These are phyloP conservation scores for Diadegma fenestrale DNA, from an alignment of 2,888 invertebrate genomes.

Conservation along the genomic window DNA sequence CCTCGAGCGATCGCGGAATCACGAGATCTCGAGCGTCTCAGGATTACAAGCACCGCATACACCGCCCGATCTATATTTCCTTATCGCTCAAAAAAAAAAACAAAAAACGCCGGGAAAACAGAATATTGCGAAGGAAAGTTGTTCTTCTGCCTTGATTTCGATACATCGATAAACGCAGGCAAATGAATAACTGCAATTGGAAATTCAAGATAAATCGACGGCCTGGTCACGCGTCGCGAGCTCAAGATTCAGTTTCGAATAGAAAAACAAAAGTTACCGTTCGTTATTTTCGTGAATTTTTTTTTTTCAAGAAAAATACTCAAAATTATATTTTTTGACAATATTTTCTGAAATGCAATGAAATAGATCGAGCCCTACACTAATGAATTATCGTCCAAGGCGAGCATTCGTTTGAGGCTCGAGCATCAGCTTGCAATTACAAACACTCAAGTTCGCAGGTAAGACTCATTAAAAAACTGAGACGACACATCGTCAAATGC, in stretches of 20 bases:
- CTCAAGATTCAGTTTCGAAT: no score
- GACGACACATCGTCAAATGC: conserved; percentile 8
- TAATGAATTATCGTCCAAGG: neutral
- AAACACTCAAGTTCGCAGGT: neutral
- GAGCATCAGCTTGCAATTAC: neutral
- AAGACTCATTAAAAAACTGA: neutral
- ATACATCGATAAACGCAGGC: neutral
- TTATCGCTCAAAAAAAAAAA: neutral
- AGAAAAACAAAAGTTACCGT: no score
- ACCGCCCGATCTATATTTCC: conserved; percentile 44
- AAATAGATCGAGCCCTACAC: neutral
- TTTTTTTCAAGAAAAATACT: no score
- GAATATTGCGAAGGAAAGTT: neutral
- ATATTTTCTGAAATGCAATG: no score
- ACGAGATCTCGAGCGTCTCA: conserved; percentile 40
- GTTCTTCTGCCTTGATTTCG: neutral
- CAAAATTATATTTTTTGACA: no score
- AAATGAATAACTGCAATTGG: neutral
- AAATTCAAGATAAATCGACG: no score
- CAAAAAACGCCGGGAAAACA: conserved; percentile 6
- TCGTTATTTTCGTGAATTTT: no score
- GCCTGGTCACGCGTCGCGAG: no score
- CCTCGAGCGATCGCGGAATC: conserved; percentile 37
- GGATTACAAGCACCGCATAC: conserved; percentile 37
- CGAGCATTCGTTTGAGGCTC: neutral